Conservation (phyloP, 2,888 invertebrate species). For the Nudaria mundana region DNA sequence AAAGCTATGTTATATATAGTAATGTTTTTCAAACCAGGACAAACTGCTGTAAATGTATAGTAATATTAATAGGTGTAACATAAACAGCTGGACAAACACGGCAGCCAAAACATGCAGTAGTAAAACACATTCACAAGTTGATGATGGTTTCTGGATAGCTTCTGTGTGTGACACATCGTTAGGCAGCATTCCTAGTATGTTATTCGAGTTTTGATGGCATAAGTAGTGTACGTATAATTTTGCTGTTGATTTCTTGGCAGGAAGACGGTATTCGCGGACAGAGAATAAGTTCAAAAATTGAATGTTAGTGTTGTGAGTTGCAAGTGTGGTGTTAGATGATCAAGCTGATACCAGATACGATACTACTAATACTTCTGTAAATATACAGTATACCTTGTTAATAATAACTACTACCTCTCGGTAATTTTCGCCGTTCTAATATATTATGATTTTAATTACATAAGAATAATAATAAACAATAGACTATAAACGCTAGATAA, state of each 20-base stretch:
- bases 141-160: constrained; percentile 57
- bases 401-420: constrained; percentile 19
- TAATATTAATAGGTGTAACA: constrained; percentile 40
- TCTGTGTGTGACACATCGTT: constrained; percentile 65
- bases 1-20: too few species aligned
- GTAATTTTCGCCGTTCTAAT: constrained; percentile 24
- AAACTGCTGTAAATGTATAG: constrained; percentile 37
- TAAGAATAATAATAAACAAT: constrained; percentile 22
- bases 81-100: constrained; percentile 66
- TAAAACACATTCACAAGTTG: constrained; percentile 71
- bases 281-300: constrained; percentile 31
- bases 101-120: constrained; percentile 67
- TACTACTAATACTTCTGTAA: constrained; percentile 13
- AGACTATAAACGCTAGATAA: constrained; percentile 26
- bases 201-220: constrained; percentile 61
- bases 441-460: constrained; percentile 19
- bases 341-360: constrained; percentile 41
- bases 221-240: constrained; percentile 38
- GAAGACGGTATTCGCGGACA: constrained; percentile 77
- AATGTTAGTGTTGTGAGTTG: constrained; percentile 43
- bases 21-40: constrained; percentile 23
- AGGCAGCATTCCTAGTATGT: constrained; percentile 69
- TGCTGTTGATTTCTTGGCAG: constrained; percentile 64
- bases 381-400: constrained; percentile 26
- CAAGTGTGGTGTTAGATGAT: constrained; percentile 40